Evolutionary conservation across 2,113 vertebrate genomes (phyloP).

Genomic region (Ia io): DNA sequence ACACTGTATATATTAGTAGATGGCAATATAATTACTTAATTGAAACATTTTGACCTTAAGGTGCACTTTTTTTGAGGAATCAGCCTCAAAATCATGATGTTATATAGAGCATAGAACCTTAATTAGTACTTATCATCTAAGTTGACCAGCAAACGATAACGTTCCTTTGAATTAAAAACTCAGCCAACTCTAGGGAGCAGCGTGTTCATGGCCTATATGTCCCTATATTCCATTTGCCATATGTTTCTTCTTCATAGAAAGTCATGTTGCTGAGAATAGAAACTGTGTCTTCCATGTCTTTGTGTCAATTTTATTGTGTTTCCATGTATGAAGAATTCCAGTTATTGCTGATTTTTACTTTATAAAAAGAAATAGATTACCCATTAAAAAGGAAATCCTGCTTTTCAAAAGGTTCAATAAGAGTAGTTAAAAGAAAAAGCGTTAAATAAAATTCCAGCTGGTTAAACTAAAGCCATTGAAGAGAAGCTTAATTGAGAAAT

Average conservation of each 20-base stretch:
- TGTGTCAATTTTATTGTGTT: background rate
- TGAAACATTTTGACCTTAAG: background rate
- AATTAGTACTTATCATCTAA: background rate
- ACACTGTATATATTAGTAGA: background rate
- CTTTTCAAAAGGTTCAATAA: slow-evolving; percentile 51
- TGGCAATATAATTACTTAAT: background rate
- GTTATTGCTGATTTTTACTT: slow-evolving; percentile 46
- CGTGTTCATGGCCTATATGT: background rate
- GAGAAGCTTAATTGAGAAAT: slow-evolving; percentile 54
- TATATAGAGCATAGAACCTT: background rate
- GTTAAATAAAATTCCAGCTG: slow-evolving; percentile 56
- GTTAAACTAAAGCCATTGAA: slow-evolving; percentile 50
- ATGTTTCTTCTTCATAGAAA: background rate
- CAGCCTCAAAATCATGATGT: background rate
- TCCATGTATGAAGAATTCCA: background rate
- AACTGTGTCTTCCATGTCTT: background rate
- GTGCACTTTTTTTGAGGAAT: background rate
- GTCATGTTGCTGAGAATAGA: background rate
- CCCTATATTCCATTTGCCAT: background rate
- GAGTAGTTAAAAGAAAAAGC: background rate
- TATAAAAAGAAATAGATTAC: slow-evolving; percentile 49
- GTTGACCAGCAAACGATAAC: background rate
- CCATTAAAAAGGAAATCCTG: slow-evolving; percentile 50
- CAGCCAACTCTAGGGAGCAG: background rate
- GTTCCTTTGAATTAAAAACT: background rate